phyloP scores from a whole-genome alignment of 2,888 invertebrate genomes.

The Anarsia innoxiella region DNA sequence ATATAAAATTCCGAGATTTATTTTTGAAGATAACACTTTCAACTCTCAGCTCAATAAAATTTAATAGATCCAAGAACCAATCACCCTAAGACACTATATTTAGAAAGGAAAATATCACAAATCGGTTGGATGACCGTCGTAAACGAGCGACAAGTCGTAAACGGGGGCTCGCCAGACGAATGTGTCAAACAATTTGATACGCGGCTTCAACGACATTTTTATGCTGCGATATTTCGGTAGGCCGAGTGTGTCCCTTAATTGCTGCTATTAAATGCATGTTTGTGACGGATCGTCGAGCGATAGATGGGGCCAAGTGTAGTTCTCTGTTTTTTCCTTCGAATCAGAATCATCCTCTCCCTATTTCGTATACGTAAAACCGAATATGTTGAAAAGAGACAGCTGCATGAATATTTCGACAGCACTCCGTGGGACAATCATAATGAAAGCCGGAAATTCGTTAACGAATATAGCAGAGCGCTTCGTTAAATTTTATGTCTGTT shows the following conservation, averaged over 20 bases:
- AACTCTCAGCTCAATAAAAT: constrained; percentile 4
- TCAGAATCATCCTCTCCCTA: constrained; percentile 10
- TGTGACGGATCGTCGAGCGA: constrained; percentile 58
- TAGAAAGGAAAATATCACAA: constrained; percentile 43
- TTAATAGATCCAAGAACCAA: constrained; percentile 19
- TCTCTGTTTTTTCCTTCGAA: constrained; percentile 26
- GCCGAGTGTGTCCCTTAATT: constrained; percentile 62
- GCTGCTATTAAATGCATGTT: constrained; percentile 61
- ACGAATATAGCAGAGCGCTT: constrained; percentile 66
- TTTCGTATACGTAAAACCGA: constrained; percentile 19
- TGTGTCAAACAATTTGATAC: constrained; percentile 69
- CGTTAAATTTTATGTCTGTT: constrained; percentile 70
- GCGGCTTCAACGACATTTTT: constrained; percentile 61
- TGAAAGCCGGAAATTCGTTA: constrained; percentile 70
- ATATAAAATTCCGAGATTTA: no score
- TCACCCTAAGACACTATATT: constrained; percentile 34
- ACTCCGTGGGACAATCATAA: constrained; percentile 50
- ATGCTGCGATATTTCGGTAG: constrained; percentile 66
- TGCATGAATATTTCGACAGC: constrained; percentile 23
- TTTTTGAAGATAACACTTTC: no score
- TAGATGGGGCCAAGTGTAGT: constrained; percentile 39
- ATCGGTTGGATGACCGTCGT: constrained; percentile 47
- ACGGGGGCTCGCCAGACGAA: constrained; percentile 40
- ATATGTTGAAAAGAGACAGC: constrained; percentile 43
- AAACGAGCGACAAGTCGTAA: constrained; percentile 59